Evolutionary conservation across 2,888 invertebrate species (phyloP), one percentile per base, ranked within the genome.

Genomic region (Xestia ashworthii): DNA sequence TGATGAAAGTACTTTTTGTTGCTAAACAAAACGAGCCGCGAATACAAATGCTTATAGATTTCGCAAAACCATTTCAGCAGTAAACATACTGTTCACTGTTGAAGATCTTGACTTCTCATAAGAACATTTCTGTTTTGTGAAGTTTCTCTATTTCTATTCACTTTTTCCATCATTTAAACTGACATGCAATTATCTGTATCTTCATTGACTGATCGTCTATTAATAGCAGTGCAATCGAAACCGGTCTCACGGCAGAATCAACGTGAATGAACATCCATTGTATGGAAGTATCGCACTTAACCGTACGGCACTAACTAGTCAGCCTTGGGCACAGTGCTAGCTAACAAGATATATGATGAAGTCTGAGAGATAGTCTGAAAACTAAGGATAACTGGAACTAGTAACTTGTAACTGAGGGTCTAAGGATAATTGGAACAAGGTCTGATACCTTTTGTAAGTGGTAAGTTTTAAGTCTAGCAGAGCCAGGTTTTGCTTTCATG

Each of bases 181-280:
- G 46, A 50, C 74, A 65, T 55, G 53, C 14, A 78, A 64, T 70
- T 70, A 81, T 73, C 58, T n/a, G 65, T 46, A 73, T 41, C 60
- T 77, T 62, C 74, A 81, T 81, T 78, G 78, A 81, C 69, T 72
- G 46, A 66, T 76, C 22, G 62, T 78, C 80, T 88, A 80, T 87
- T 83, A 86, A 82, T 85, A 84, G 78, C 68, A 60, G 41, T 71
- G 86, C 76, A 77, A 77, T 79, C 74, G 71, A 78, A 85, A 87
- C 82, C 84, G 79, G 85, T 88, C 68, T 79, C 68, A 76, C 77
- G 74, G 78, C 75, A 74, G 75, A 77, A 66, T 70, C 76, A 66
- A 71, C 81, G 32, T 87, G 88, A 87, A 88, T 88, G 88, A 89
- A 83, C 80, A 75, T 65, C 70, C 71, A 79, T 84, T 83, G 79